phyloP scores from a whole-genome alignment of 2,888 invertebrate genomes.

The Heliothis peltigera region DNA sequence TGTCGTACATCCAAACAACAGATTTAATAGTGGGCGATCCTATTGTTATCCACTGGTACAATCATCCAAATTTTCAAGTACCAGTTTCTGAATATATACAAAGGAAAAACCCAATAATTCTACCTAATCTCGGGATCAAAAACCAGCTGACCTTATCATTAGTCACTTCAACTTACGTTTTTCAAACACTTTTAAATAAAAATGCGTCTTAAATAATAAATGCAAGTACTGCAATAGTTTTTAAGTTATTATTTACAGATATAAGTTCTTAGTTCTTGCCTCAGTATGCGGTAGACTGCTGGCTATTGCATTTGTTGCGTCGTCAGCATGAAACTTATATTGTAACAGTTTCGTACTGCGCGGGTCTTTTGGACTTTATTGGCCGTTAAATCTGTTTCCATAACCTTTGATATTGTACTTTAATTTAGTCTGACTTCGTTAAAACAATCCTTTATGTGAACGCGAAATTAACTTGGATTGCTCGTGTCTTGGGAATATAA shows the following conservation, averaged over 20 bases:
- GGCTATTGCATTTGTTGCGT: background rate
- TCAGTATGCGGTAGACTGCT: background rate
- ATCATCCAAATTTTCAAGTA: background rate
- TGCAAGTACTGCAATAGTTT: background rate
- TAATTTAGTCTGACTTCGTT: background rate
- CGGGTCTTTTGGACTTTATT: background rate
- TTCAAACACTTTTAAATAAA: too few species aligned
- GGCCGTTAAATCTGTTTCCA: slow-evolving; percentile 1
- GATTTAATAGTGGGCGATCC: background rate
- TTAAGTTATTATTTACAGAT: background rate
- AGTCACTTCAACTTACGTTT: too few species aligned
- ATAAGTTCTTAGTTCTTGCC: slow-evolving; percentile 5
- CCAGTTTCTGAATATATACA: background rate
- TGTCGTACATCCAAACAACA: background rate
- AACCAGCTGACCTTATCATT: too few species aligned
- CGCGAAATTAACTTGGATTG: too few species aligned
- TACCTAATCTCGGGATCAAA: too few species aligned
- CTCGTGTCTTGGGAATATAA: too few species aligned
- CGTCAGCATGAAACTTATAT: background rate
- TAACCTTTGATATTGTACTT: background rate
- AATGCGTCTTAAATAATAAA: too few species aligned
- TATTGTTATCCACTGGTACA: background rate
- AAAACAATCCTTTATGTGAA: too few species aligned
- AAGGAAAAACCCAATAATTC: background rate
- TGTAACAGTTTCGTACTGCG: background rate